These are phyloP conservation scores for Percopsis omiscomaycus DNA, from an alignment of 2,797 vertebrate genomes.

Conservation along the genomic window DNA sequence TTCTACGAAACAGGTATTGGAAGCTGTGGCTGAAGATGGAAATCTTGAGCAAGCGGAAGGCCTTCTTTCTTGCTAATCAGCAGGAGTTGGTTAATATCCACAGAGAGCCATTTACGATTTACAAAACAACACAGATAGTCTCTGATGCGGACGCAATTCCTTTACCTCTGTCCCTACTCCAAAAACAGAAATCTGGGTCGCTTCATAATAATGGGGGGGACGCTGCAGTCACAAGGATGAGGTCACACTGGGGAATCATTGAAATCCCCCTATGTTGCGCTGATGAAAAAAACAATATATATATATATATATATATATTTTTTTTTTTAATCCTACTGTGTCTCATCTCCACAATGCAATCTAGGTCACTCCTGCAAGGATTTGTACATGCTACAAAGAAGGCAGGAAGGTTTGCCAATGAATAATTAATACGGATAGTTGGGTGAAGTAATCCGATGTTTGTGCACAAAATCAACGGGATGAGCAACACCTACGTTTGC, in stretches of 20 bases:
- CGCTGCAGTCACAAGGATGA: slow-evolving; percentile 52
- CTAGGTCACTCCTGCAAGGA: slow-evolving; percentile 62
- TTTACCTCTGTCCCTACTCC: slow-evolving; percentile 10
- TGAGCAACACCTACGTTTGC: slow-evolving; percentile 77
- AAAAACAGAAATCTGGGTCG: slow-evolving; percentile 54
- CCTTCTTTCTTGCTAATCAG: slow-evolving; percentile 49
- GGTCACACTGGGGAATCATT: slow-evolving; percentile 61
- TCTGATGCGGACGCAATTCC: slow-evolving; percentile 24
- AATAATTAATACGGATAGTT: slow-evolving; percentile 89
- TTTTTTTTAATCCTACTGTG: not conserved
- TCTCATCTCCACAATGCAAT: slow-evolving; percentile 53
- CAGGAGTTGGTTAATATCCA: slow-evolving; percentile 20
- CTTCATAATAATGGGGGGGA: slow-evolving; percentile 51
- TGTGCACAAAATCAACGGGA: slow-evolving; percentile 86
- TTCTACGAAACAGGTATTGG: slow-evolving; percentile 48
- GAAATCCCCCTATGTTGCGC: slow-evolving; percentile 41
- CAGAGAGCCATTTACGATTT: slow-evolving; percentile 38
- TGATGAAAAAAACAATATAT: slow-evolving; percentile 43
- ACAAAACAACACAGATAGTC: slow-evolving; percentile 20
- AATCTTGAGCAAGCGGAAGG: slow-evolving; percentile 47
- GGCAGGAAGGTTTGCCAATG: slow-evolving; percentile 65
- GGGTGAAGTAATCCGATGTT: slow-evolving; percentile 86
- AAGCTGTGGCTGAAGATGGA: slow-evolving; percentile 32
- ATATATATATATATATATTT: not conserved
- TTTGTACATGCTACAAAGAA: slow-evolving; percentile 43